Base-by-base conservation (phyloP, 2,797 vertebrate species). In the Oceanodroma leucorhoa region DNA sequence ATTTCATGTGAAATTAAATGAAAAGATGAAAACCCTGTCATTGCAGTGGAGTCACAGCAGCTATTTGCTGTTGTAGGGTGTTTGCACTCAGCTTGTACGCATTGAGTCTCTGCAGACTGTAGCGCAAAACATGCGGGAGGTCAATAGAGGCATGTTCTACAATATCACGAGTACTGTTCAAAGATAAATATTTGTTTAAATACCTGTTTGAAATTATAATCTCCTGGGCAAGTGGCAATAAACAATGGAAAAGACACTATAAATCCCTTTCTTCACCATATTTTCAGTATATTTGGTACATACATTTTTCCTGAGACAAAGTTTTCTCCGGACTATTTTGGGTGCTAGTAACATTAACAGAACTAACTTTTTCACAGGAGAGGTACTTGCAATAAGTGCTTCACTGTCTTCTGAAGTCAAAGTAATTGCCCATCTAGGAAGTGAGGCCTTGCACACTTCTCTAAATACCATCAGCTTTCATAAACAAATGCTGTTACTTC, bases 391-490 rank as follows among this genome's bases (percentile, higher is more conserved):
- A 83, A 4, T 46, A 69, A 71, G 41, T 40, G 41, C 38, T 77
- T 84, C 48, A n/a, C 45, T 77, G 34, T 34, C 62, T 79, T 79
- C 48, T 66, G 58, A 72, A 83, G 22, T 45, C 15, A 69, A 84
- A 91, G 60, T 45, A 45, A 46, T 80, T 70, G 26, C 60, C 65
- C 3, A 1, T 30, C 23, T 51, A 72, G 85, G 89, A 93, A 94
- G 45, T 32, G n/a, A 88, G 50, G 76, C 62, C 70, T 91, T 72
- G n/a, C 50, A 76, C 43, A 43, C 70, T 93, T 96, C 83, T 95
- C 80, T 86, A 84, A 91, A 87, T 65, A 77, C 32, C 19, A 23
- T n/a, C 83, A 79, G n/a, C 58, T 93, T 90, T 91, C 65, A 65
- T n/a, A 87, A 93, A 69, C 64, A 87, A 70, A 26, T 36, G 20